Percentiles rank a stretch among this genome's conserved stretches.
Evolutionary conservation across 2,888 invertebrate species (phyloP).

Genomic region (Cotesia congregata): DNA sequence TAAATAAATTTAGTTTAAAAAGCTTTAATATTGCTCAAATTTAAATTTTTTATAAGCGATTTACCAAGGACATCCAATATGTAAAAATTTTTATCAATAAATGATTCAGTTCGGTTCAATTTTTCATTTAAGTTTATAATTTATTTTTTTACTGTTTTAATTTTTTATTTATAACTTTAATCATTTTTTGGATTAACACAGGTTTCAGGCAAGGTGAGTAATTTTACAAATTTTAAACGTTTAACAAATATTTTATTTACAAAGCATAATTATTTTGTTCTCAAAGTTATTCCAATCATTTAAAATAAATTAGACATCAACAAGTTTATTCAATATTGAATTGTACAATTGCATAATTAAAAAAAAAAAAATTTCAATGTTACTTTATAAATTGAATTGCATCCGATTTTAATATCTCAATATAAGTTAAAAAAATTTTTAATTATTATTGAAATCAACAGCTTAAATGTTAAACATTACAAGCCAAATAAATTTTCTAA

Average conservation of each 20-base stretch:
- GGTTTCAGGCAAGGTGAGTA: slow-evolving; percentile 6
- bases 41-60: neutral
- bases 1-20: neutral
- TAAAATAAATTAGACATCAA: neutral
- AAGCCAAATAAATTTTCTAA: too few species aligned
- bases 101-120: too few species aligned
- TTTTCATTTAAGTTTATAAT: too few species aligned
- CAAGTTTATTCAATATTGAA: neutral
- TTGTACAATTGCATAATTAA: neutral
- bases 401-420: neutral
- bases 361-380: neutral
- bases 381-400: neutral
- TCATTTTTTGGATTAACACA: neutral
- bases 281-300: slow-evolving; percentile 14
- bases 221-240: slow-evolving; percentile 23
- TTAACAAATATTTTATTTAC: slow-evolving; percentile 64
- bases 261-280: slow-evolving; percentile 45
- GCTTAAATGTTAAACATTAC: too few species aligned
- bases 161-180: neutral
- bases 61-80: too few species aligned
- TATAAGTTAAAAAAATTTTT: neutral
- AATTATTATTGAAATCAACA: too few species aligned
- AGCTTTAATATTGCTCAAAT: neutral
- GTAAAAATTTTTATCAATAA: too few species aligned
- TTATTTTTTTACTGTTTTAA: too few species aligned